Evolutionary conservation across 2,113 vertebrate genomes (phyloP).

Genomic region (Cyprinus carpio): DNA sequence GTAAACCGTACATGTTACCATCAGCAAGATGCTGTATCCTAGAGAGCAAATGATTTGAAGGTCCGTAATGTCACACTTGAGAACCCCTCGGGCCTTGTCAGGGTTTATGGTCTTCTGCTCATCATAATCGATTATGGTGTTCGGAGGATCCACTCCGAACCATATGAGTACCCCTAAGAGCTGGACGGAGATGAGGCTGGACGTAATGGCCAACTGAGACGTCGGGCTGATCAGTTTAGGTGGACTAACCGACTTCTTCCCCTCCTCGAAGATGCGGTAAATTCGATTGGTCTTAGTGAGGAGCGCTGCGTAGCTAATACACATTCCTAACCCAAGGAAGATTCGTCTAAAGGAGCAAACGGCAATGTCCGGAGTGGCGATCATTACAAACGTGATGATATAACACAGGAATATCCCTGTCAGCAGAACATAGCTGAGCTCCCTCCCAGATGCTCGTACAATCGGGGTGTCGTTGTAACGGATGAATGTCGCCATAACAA

Average conservation of each 20-base stretch:
- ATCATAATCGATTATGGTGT: constrained; percentile 92
- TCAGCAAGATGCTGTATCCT: constrained; percentile 95
- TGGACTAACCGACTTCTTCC: constrained; percentile 92
- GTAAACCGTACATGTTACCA: constrained; percentile 98
- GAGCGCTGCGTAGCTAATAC: constrained; percentile 94
- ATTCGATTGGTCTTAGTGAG: constrained; percentile 97
- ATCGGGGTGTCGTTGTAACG: constrained; percentile 95
- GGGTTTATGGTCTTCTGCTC: constrained; percentile 92
- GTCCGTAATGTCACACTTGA: constrained; percentile 97
- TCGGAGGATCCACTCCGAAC: constrained; percentile 93
- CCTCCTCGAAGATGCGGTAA: constrained; percentile 95
- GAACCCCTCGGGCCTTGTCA: constrained; percentile 84
- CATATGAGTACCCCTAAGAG: constrained; percentile 93
- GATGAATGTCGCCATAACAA: constrained; percentile 91
- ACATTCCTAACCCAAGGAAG: constrained; percentile 94
- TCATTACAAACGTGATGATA: constrained; percentile 97
- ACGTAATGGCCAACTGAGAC: constrained; percentile 92
- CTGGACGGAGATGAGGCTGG: constrained; percentile 90
- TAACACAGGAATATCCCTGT: constrained; percentile 96
- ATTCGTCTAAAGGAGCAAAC: constrained; percentile 92
- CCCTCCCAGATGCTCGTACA: constrained; percentile 88
- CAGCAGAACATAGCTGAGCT: constrained; percentile 92
- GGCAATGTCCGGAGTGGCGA: constrained; percentile 87
- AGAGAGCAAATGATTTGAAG: constrained; percentile 96
- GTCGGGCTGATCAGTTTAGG: constrained; percentile 93